Percentiles rank a stretch among this genome's conserved stretches.
These are phyloP conservation scores for Ennomos erosarius DNA, from an alignment of 2,888 invertebrate species.

Conservation along the genomic window DNA sequence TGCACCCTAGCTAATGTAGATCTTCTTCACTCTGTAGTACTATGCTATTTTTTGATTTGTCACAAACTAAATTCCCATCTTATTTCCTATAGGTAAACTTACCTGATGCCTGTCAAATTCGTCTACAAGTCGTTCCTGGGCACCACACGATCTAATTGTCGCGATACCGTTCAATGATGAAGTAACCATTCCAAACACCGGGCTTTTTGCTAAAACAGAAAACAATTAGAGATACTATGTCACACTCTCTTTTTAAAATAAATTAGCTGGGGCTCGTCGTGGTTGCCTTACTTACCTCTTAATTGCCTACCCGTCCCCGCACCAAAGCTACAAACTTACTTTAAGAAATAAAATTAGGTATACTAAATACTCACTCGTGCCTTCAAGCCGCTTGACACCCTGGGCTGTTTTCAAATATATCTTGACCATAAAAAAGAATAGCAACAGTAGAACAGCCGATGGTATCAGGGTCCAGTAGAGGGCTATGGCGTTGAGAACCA, in stretches of 20 bases:
- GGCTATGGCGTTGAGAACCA: conserved; percentile 87
- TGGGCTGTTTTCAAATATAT: conserved; percentile 89
- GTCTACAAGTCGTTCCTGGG: conserved; percentile 86
- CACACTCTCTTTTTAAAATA: too few relatives aligned
- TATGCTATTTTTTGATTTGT: too few relatives aligned
- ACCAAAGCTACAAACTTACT: too few relatives aligned
- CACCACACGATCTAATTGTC: conserved; percentile 89
- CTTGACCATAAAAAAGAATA: conserved; percentile 86
- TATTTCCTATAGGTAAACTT: conserved; percentile 8
- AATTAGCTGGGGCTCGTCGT: too few relatives aligned
- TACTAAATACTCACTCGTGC: conserved; percentile 80
- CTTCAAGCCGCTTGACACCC: conserved; percentile 87
- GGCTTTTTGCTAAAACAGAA: conserved; percentile 88
- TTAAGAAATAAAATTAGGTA: too few relatives aligned
- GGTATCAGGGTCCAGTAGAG: conserved; percentile 86
- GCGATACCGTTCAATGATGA: conserved; percentile 90
- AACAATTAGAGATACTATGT: neutral
- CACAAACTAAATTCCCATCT: too few relatives aligned
- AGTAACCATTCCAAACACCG: conserved; percentile 91
- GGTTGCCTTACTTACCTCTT: too few relatives aligned
- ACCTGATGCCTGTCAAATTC: conserved; percentile 87
- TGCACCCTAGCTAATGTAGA: too few relatives aligned
- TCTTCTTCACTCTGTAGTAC: too few relatives aligned
- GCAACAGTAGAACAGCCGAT: conserved; percentile 79
- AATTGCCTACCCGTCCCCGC: too few relatives aligned